These are phyloP conservation scores for Idaea aversata DNA, from an alignment of 2,888 invertebrate genomes.

Conservation along the genomic window DNA sequence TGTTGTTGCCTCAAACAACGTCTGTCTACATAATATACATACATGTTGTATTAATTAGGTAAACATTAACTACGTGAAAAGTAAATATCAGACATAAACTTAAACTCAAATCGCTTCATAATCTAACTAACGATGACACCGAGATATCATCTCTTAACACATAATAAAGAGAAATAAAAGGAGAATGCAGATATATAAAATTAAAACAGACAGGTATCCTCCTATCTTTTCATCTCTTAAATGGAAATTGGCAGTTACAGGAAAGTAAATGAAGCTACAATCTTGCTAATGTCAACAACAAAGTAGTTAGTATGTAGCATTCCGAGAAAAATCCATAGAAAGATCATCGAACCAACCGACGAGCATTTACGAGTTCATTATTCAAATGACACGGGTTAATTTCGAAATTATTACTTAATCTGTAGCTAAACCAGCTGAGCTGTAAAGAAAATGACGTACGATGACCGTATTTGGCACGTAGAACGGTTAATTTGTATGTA, in stretches of 20 bases:
- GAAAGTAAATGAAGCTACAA: background rate
- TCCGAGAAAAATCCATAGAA: background rate
- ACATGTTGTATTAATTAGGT: background rate
- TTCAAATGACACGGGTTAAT: background rate
- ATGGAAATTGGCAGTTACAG: background rate
- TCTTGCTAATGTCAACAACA: background rate
- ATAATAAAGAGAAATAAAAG: background rate
- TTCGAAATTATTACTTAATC: conserved; percentile 16
- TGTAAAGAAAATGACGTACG: conserved; percentile 25
- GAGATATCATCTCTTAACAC: background rate
- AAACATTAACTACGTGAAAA: background rate
- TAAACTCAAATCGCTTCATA: background rate
- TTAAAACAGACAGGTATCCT: background rate
- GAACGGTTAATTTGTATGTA: conserved; percentile 44
- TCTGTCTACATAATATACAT: background rate
- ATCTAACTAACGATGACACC: background rate
- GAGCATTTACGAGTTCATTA: background rate
- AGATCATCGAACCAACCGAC: background rate
- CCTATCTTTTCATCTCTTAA: background rate
- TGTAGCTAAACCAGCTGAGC: conserved; percentile 12
- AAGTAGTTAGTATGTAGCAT: background rate
- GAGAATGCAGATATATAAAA: background rate
- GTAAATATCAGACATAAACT: background rate
- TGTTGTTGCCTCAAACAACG: background rate
- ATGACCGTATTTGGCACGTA: conserved; percentile 36